Conservation (phyloP, 2,113 vertebrate genomes). For the Anoplopoma fimbria region DNA sequence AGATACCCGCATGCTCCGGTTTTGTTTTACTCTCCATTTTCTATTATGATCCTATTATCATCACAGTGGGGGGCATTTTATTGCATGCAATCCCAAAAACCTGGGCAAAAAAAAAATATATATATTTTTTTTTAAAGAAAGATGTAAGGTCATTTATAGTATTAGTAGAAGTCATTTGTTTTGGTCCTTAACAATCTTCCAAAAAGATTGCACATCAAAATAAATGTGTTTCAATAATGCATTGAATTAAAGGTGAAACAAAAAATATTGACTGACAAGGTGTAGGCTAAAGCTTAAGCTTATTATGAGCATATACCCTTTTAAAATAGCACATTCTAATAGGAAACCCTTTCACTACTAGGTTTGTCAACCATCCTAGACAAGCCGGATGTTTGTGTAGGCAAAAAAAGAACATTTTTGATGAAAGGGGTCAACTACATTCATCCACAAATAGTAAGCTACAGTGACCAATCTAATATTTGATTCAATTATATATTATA, state of each 20-base stretch:
- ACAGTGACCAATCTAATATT: neutral
- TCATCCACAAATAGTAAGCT: too few relatives aligned
- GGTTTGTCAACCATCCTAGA: too few relatives aligned
- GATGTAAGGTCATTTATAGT: neutral
- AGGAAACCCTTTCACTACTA: too few relatives aligned
- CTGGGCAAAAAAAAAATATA: neutral
- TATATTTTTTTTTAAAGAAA: neutral
- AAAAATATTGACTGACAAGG: neutral
- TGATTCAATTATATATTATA: too few relatives aligned
- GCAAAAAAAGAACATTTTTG: too few relatives aligned
- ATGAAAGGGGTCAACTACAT: too few relatives aligned
- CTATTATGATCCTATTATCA: slow-evolving; percentile 64
- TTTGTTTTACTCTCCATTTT: slow-evolving; percentile 52
- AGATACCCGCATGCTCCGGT: slow-evolving; percentile 47
- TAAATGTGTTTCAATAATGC: neutral
- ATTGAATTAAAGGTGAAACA: neutral
- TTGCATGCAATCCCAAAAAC: slow-evolving; percentile 8
- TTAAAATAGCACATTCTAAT: too few relatives aligned
- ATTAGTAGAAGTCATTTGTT: neutral
- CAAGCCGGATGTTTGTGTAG: too few relatives aligned
- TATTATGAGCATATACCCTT: neutral
- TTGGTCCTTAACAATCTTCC: neutral
- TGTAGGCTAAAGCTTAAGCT: neutral
- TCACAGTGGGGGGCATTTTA: slow-evolving; percentile 48
- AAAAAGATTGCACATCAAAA: neutral